These are phyloP conservation scores for Acanthis flammea DNA, from an alignment of 2,797 vertebrate species.

Conservation along the genomic window DNA sequence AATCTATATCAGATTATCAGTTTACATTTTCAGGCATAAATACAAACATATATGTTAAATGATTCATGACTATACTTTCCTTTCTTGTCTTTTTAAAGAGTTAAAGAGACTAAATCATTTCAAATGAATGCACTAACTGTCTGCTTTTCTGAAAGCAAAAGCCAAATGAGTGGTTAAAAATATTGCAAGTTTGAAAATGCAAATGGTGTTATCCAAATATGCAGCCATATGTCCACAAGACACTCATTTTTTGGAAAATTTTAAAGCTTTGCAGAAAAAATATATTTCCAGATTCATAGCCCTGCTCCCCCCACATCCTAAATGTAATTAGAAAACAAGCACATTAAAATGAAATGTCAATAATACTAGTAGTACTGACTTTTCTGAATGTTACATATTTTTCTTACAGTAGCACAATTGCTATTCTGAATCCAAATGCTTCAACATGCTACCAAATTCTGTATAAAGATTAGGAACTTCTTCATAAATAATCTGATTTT, in stretches of 20 bases:
- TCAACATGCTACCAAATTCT: slow-evolving; percentile 3
- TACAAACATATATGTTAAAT: slow-evolving; percentile 64
- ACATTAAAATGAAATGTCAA: slow-evolving; percentile 55
- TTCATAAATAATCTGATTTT: slow-evolving; percentile 24
- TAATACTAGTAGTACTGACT: slow-evolving; percentile 9
- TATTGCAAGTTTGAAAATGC: slow-evolving; percentile 82
- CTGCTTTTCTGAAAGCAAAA: slow-evolving; percentile 80
- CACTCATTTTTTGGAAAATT: slow-evolving; percentile 73
- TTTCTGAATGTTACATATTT: slow-evolving; percentile 42
- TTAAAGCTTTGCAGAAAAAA: slow-evolving; percentile 77
- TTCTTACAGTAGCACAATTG: slow-evolving; percentile 28
- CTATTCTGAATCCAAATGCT: slow-evolving; percentile 24
- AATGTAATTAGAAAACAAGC: slow-evolving; percentile 27
- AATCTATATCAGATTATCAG: slow-evolving; percentile 51
- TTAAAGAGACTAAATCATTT: slow-evolving; percentile 75
- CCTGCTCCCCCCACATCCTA: neutral
- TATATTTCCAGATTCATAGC: slow-evolving; percentile 70
- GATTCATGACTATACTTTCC: slow-evolving; percentile 59
- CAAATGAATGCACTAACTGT: slow-evolving; percentile 77
- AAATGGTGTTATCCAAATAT: slow-evolving; percentile 84
- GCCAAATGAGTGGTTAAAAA: slow-evolving; percentile 80
- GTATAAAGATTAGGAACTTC: neutral
- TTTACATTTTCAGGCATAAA: slow-evolving; percentile 55
- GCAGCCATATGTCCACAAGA: slow-evolving; percentile 84
- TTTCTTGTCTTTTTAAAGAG: slow-evolving; percentile 63